Evolutionary conservation across 2,888 invertebrate species (phyloP).

Genomic region (Heliconius charithonia): DNA sequence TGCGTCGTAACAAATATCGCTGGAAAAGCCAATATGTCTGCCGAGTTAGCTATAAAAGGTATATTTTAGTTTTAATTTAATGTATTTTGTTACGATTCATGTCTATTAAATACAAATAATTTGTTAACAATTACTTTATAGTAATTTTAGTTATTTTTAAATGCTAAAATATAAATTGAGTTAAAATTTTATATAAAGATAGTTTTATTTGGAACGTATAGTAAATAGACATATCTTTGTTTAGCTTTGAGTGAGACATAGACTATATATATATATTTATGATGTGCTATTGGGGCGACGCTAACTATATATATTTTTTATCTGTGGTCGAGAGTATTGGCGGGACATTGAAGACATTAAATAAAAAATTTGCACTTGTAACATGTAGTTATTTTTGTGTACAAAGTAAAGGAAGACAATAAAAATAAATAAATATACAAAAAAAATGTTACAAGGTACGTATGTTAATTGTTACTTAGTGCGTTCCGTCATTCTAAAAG

Average conservation of each 20-base stretch:
- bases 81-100: neutral
- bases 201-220: neutral
- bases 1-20: conserved; percentile 89
- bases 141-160: too few species aligned
- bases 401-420: neutral
- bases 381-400: neutral
- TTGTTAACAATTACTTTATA: neutral
- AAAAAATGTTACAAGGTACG: too few species aligned
- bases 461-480: too few species aligned
- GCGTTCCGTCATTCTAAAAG: too few species aligned
- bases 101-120: neutral
- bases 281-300: too few species aligned
- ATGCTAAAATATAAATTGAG: too few species aligned
- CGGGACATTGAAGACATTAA: neutral
- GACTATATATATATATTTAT: neutral
- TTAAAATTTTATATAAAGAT: too few species aligned
- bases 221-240: neutral
- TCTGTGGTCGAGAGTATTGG: neutral
- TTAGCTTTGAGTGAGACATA: neutral
- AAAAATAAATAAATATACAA: too few species aligned
- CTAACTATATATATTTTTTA: neutral
- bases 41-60: conserved; percentile 89
- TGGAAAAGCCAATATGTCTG: conserved; percentile 88
- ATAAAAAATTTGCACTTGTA: neutral
- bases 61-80: conserved; percentile 44